Evolutionary conservation across 2,113 vertebrate genomes (phyloP).

Genomic region (Struthidea cinerea): DNA sequence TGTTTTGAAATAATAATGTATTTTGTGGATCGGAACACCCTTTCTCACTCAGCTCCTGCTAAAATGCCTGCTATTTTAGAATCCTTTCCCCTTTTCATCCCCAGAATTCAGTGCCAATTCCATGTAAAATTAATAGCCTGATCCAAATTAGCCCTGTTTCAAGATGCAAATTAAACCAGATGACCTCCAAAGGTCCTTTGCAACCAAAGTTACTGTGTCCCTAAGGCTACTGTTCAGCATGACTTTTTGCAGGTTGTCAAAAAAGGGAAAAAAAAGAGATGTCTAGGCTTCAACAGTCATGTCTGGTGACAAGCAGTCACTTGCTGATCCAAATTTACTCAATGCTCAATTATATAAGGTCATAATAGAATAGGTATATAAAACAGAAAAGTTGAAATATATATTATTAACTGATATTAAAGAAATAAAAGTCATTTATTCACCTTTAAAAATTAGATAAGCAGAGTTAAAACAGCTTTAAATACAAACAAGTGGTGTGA

Average conservation of each 20-base stretch:
- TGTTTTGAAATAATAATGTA: rapidly evolving
- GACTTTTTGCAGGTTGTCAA: neutral
- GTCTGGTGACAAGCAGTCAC: neutral
- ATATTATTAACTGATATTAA: neutral
- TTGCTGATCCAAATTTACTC: neutral
- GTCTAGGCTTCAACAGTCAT: neutral
- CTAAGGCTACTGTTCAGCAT: neutral
- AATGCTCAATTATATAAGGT: neutral
- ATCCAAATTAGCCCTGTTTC: neutral
- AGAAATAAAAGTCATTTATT: neutral
- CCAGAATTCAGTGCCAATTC: neutral
- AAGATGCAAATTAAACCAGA: neutral
- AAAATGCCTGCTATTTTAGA: neutral
- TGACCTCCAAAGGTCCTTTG: neutral
- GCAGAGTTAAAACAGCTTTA: neutral
- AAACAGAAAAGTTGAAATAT: neutral
- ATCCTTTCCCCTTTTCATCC: neutral
- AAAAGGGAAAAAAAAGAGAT: neutral
- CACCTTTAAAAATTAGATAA: neutral
- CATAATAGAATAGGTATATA: neutral
- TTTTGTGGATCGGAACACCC: neutral
- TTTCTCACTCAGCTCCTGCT: neutral
- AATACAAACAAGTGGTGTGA: neutral
- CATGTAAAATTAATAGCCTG: neutral
- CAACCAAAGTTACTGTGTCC: neutral